Conservation (phyloP, 2,797 vertebrate species). For the Falco novaeseelandiae region DNA sequence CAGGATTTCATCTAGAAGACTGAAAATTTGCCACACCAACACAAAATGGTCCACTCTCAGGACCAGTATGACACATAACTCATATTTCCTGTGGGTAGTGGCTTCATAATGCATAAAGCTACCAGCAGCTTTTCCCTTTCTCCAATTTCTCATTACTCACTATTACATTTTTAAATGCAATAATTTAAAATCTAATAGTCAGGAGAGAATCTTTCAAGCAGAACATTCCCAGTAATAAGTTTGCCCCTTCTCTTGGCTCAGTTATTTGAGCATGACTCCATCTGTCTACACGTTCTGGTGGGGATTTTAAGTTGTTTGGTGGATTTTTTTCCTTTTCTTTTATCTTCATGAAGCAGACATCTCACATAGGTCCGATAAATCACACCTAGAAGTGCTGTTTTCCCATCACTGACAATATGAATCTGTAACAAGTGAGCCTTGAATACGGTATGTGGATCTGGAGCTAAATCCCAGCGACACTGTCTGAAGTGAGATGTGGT, state of each 20-base stretch:
- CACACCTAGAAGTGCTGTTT: not conserved
- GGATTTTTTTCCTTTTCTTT: not conserved
- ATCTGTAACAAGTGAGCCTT: not conserved
- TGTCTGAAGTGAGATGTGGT: not conserved
- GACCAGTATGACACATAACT: not conserved
- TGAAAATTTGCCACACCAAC: not conserved
- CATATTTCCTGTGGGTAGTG: not conserved
- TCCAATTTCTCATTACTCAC: not conserved
- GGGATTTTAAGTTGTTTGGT: not conserved
- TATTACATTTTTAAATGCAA: not conserved
- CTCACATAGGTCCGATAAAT: not conserved
- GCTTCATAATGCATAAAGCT: not conserved
- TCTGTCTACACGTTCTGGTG: fast-evolving
- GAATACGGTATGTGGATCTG: not conserved
- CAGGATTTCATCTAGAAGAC: not conserved
- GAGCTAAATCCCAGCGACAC: not conserved
- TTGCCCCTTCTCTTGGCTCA: not conserved
- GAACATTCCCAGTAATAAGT: not conserved
- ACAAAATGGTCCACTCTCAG: not conserved
- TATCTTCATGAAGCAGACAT: not conserved
- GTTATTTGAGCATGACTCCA: not conserved
- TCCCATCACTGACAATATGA: not conserved
- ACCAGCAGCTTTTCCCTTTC: not conserved
- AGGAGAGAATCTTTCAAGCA: not conserved
- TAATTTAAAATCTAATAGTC: not conserved